Evolutionary conservation across 2,797 vertebrate species (phyloP).

Genomic region (Lindbergichthys nudifrons): DNA sequence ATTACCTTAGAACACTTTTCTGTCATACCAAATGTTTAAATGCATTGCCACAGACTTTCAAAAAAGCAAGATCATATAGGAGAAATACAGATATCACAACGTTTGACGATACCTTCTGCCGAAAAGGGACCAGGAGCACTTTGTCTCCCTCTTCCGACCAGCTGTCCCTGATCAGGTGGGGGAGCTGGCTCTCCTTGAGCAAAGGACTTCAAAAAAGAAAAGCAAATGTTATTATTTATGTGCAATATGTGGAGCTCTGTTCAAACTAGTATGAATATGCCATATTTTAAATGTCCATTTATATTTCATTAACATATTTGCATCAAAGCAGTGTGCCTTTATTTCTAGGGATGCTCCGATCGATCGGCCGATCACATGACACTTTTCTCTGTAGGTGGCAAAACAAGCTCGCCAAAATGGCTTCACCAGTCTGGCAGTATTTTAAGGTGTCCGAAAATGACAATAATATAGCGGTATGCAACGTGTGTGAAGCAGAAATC

Average conservation of each 20-base stretch:
- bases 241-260: not conserved
- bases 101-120: constrained; percentile 79
- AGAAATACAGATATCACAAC: not conserved
- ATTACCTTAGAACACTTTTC: not conserved
- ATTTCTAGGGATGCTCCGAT: too few relatives aligned
- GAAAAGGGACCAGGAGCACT: constrained; percentile 41
- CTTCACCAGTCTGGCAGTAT: too few relatives aligned
- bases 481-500: too few relatives aligned
- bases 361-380: too few relatives aligned
- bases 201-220: constrained; percentile 34
- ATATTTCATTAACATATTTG: not conserved
- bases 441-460: too few relatives aligned
- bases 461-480: too few relatives aligned
- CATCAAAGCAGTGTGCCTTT: not conserved
- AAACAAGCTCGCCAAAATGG: too few relatives aligned
- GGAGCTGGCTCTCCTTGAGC: constrained; percentile 36
- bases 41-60: not conserved
- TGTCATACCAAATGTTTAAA: not conserved
- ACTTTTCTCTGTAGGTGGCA: too few relatives aligned
- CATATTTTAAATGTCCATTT: not conserved
- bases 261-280: not conserved
- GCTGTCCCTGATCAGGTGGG: constrained; percentile 59
- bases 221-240: too few relatives aligned
- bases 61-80: not conserved
- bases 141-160: constrained; percentile 83